Conservation (phyloP, 2,113 vertebrate species). For the Otocyon megalotis region DNA sequence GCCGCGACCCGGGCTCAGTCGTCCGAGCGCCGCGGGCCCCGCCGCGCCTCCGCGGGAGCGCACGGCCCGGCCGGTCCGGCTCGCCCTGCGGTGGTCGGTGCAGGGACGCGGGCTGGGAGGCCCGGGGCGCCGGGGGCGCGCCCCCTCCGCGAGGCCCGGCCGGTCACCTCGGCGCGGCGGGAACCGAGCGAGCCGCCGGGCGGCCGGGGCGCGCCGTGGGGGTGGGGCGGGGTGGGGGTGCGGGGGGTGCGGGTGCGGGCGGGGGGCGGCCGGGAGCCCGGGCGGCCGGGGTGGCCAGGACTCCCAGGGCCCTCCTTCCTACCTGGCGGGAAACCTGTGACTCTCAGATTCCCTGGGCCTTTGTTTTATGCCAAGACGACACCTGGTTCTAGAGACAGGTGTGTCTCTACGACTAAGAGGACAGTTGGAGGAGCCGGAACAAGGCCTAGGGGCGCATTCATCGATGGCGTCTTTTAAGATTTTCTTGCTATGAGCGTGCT, state of each 20-base stretch:
- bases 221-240: no score
- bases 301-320: background rate
- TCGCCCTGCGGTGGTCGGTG: background rate
- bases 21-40: background rate
- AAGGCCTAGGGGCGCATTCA: background rate
- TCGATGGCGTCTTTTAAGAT: background rate
- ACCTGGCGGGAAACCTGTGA: background rate
- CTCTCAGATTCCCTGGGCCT: background rate
- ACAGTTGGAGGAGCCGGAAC: background rate
- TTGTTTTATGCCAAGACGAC: background rate
- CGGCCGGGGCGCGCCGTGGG: no score
- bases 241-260: no score
- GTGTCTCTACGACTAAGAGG: background rate
- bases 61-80: background rate
- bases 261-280: no score
- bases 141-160: background rate
- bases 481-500: background rate
- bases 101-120: background rate
- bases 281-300: background rate
- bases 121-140: background rate
- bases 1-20: background rate
- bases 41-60: background rate
- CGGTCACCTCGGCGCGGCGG: background rate
- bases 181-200: no score
- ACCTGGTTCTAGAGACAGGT: background rate